Base-by-base conservation (phyloP, 2,888 invertebrate species). In the Rutpela maculata region DNA sequence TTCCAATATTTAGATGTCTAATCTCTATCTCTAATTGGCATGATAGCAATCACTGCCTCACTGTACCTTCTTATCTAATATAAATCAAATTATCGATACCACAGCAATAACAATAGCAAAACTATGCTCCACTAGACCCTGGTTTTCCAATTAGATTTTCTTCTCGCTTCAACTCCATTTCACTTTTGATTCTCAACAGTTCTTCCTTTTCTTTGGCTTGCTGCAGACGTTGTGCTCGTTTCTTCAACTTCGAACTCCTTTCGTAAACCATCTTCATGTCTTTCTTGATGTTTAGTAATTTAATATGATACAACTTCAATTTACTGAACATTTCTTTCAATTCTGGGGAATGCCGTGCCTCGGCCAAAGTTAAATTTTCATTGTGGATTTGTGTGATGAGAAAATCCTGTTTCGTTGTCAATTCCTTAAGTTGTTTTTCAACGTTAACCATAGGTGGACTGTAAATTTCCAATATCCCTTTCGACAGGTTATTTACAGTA, bases 241-340 rank as follows among this genome's bases (percentile, higher is more conserved):
- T 84, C 76, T 84, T 85, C 55, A 85, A 73, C 73, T 82, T 85
- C 10, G 70, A 74, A 66, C 82, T 81, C 59, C 77, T 77, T 26
- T 84, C 83, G 67, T 83, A 83, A 35, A 85, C 57, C 10, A 75
- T 60, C 69, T 77, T 84, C 80, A 85, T 85, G 38, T 83, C 80
- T 63, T 81, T 84, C 75, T 82, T 84, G 17, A 84, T 79, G 19
- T 62, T 77, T 17, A 79, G 60, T 50, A 85, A 75, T 74, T 85
- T 85, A 12, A 68, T 67, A n/a, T 84, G 80, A 59, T 84, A 84
- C 7, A 74, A 17, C 68, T 80, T 81, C 75, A 84, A 78, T 69
- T 82, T 84, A 55, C 50, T 74, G 73, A 84, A 83, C 78, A 84
- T 78, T 50, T 78, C 81, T 69, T 81, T 81, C 18, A 83, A 65